Evolutionary conservation across 2,797 vertebrate species (phyloP).

Genomic region (Protosalanx chinensis): DNA sequence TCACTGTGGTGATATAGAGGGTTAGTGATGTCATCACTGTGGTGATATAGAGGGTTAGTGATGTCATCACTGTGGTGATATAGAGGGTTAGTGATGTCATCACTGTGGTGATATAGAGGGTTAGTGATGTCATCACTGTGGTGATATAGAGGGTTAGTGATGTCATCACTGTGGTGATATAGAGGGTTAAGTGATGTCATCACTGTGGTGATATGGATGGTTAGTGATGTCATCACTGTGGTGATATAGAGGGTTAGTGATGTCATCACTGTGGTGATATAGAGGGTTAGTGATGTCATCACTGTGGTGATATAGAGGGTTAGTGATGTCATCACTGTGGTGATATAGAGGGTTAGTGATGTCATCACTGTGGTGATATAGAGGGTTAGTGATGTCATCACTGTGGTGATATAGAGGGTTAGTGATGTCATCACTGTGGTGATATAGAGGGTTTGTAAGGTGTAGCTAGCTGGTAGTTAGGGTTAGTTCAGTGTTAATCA

Average conservation of each 20-base stretch:
- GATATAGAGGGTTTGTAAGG: neutral
- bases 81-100: constrained; percentile 5
- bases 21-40: constrained; percentile 7
- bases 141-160: too few species aligned
- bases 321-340: constrained; percentile 7
- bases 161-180: too few species aligned
- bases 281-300: constrained; percentile 5
- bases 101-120: neutral
- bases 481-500: neutral
- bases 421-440: too few species aligned
- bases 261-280: neutral
- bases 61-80: neutral
- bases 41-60: neutral
- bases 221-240: constrained; percentile 8
- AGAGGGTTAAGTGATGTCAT: constrained; percentile 6
- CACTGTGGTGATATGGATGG: neutral
- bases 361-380: neutral
- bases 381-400: constrained; percentile 6
- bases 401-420: neutral
- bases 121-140: constrained; percentile 8
- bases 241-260: neutral
- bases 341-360: neutral
- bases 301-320: neutral
- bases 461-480: neutral
- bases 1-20: neutral